These are phyloP conservation scores for Moxostoma hubbsi DNA, from an alignment of 2,797 vertebrate genomes.

Conservation along the genomic window DNA sequence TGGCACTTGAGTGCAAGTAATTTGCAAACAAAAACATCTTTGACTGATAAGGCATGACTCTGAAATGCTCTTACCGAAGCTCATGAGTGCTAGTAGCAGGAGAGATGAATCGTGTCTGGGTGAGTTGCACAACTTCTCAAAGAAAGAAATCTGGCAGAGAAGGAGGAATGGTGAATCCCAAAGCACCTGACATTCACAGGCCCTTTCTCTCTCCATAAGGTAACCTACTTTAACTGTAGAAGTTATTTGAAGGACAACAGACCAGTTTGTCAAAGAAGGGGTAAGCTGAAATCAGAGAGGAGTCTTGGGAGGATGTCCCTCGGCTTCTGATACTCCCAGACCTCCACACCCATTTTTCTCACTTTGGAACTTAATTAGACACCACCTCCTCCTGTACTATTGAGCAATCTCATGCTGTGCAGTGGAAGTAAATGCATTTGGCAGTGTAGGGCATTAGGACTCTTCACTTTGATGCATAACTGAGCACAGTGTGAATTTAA, in stretches of 20 bases:
- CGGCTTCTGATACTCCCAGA: conserved; percentile 48
- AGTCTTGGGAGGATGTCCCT: conserved; percentile 59
- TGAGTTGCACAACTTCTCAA: conserved; percentile 55
- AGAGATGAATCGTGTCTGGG: conserved; percentile 49
- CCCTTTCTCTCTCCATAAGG: conserved; percentile 32
- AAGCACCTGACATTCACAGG: conserved; percentile 40
- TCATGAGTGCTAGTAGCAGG: conserved; percentile 16
- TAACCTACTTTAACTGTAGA: conserved; percentile 60
- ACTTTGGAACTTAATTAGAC: conserved; percentile 55
- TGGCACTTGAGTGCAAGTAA: not conserved
- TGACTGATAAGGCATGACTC: not conserved
- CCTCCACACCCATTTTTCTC: conserved; percentile 56
- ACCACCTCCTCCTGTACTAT: conserved; percentile 50
- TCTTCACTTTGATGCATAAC: conserved; percentile 35
- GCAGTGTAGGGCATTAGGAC: conserved; percentile 50
- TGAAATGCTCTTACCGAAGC: not conserved
- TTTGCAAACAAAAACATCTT: not conserved
- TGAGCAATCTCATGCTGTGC: conserved; percentile 36
- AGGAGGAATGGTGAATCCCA: conserved; percentile 41
- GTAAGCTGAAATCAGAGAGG: conserved; percentile 45
- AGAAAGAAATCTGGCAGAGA: conserved; percentile 31
- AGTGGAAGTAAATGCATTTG: conserved; percentile 39
- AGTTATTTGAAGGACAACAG: conserved; percentile 66
- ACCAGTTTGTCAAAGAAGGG: conserved; percentile 42
- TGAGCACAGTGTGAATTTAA: conserved; percentile 13